Evolutionary conservation across 2,888 invertebrate genomes (phyloP), one percentile per base, ranked within the genome.

Genomic region (Apotomis betuletana): DNA sequence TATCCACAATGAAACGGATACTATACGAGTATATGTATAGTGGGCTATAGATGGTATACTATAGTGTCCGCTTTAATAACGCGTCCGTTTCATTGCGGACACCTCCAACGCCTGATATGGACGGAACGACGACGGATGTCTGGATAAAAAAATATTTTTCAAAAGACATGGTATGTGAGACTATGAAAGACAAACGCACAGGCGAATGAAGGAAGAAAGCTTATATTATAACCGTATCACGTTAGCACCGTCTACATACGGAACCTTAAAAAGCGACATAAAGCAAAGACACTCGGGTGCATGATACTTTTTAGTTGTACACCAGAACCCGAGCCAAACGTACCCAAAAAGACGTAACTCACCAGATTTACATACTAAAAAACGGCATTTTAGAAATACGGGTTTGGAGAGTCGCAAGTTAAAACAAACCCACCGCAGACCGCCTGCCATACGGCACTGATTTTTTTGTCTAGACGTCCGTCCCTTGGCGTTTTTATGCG

Each of bases 341-440:
- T 9, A 6, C 1, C 6, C 49, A 10, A 49, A 49, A 8, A 9
- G 49, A 4, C 49, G 9, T 49, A 49, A 49, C 49, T 49, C 0
- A 0, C 1, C 5, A 6, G 49, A 9, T 49, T 49, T 49, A 0
- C 10, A 6, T 3, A 10, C 49, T 49, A 49, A 49, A 49, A 49
- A 9, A 49, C 49, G 49, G 9, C 10, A 2, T 49, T 49, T 8
- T 49, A 10, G 36, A 10, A 12, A 38, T 58, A 38, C 12, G 9
- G 46, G 65, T 9, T 51, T 38, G 54, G 41, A 57, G 65, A 65
- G 65, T 65, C 65, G 55, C 55, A 57, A 57, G 55, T 85, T 84
- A 84, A 84, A 84, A 83, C 85, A 83, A 85, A 81, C 83, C 81
- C 77, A 86, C 86, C 87, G 81, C 88, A 87, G 67, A 67, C 79